Conservation (phyloP, 2,113 vertebrate species). For the Rhinogobius similis region DNA sequence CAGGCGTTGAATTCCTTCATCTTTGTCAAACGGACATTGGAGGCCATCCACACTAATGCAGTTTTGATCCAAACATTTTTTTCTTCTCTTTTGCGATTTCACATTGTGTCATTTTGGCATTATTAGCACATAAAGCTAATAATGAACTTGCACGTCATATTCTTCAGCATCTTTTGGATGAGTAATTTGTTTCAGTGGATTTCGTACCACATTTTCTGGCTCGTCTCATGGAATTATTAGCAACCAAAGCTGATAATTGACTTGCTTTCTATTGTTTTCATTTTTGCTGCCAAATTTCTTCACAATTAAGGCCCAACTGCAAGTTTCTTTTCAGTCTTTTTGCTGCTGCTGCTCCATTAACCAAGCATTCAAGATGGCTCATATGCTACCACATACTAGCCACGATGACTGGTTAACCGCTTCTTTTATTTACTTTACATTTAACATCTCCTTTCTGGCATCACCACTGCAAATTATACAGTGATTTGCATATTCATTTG, state of each 20-base stretch:
- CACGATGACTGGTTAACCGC: not conserved
- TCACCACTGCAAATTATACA: not conserved
- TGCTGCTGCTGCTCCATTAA: not conserved
- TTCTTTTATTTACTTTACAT: not conserved
- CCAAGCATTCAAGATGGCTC: not conserved
- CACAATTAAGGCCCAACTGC: not conserved
- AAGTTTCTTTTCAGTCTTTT: not conserved
- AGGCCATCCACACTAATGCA: not conserved
- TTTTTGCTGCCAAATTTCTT: not conserved
- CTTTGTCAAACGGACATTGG: conserved; percentile 24
- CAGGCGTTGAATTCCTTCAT: conserved; percentile 60
- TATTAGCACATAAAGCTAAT: conserved; percentile 1
- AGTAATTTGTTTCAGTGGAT: not conserved
- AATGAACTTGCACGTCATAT: not conserved
- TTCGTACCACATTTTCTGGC: not conserved
- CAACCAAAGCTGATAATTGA: not conserved
- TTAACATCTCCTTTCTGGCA: not conserved
- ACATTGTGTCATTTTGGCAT: not conserved
- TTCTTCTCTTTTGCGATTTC: not conserved
- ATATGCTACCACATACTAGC: conserved; percentile 4
- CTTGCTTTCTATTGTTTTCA: not conserved
- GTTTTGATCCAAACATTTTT: not conserved
- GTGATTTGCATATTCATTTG: not conserved
- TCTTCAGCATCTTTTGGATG: not conserved
- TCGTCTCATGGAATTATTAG: not conserved